phyloP scores from a whole-genome alignment of 2,113 vertebrate species.

The Chionis minor region DNA sequence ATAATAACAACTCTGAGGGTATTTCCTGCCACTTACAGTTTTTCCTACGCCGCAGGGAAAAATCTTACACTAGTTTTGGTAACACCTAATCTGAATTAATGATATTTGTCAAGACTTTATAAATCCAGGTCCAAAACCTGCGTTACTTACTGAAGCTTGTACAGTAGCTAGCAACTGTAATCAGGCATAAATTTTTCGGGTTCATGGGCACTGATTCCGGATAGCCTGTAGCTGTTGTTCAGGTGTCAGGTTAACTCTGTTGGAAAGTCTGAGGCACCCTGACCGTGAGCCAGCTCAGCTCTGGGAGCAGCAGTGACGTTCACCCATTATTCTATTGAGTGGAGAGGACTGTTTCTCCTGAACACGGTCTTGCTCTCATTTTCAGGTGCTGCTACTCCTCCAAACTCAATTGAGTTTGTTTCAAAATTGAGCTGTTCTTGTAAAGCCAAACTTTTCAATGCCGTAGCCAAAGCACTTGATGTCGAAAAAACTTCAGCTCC shows the following conservation, averaged over 20 bases:
- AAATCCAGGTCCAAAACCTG: neutral
- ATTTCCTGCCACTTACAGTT: neutral
- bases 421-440: neutral
- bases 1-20: no score
- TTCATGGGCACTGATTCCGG: neutral
- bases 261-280: neutral
- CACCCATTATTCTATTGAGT: neutral
- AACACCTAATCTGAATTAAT: neutral
- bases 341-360: neutral
- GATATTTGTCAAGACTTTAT: neutral
- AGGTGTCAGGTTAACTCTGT: neutral
- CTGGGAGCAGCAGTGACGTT: neutral
- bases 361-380: neutral
- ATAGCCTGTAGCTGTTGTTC: neutral
- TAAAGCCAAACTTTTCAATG: neutral
- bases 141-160: neutral
- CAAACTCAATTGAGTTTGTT: neutral
- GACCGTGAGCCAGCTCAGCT: neutral
- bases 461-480: neutral
- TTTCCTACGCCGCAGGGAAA: neutral
- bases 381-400: neutral
- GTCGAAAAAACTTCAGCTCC: neutral
- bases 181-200: constrained; percentile 28
- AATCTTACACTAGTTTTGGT: neutral
- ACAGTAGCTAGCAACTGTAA: neutral